Evolutionary conservation across 2,113 vertebrate species (phyloP).

Genomic region (Microtus montanus): DNA sequence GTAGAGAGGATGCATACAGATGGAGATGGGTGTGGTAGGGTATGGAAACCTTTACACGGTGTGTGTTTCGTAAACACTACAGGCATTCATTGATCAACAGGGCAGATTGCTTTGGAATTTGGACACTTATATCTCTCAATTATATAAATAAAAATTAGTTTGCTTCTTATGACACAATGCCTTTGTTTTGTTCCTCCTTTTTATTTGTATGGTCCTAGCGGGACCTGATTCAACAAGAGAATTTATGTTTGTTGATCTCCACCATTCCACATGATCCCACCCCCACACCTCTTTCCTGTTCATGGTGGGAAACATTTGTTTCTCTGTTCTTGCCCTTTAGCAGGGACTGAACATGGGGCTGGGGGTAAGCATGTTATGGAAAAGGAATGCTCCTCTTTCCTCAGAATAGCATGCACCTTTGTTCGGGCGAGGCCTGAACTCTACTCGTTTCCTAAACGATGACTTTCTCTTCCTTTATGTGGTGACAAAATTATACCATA

Average conservation of each 20-base stretch:
- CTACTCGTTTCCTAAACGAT: neutral
- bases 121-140: neutral
- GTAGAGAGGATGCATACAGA: neutral
- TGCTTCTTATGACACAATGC: neutral
- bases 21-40: neutral
- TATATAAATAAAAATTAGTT: constrained; percentile 29
- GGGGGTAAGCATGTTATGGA: neutral
- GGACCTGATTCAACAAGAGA: neutral
- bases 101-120: constrained; percentile 10
- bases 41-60: neutral
- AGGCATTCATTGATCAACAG: neutral
- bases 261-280: neutral
- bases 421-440: neutral
- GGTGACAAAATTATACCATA: neutral
- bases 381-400: neutral
- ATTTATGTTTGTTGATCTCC: constrained; percentile 12
- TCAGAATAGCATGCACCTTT: neutral
- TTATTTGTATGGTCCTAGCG: neutral
- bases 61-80: neutral
- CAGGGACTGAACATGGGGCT: neutral
- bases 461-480: neutral
- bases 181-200: neutral
- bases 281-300: neutral
- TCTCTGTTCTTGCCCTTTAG: neutral
- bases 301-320: neutral